Evolutionary conservation across 2,113 vertebrate species (phyloP).

Genomic region (Myiagra hebetior): DNA sequence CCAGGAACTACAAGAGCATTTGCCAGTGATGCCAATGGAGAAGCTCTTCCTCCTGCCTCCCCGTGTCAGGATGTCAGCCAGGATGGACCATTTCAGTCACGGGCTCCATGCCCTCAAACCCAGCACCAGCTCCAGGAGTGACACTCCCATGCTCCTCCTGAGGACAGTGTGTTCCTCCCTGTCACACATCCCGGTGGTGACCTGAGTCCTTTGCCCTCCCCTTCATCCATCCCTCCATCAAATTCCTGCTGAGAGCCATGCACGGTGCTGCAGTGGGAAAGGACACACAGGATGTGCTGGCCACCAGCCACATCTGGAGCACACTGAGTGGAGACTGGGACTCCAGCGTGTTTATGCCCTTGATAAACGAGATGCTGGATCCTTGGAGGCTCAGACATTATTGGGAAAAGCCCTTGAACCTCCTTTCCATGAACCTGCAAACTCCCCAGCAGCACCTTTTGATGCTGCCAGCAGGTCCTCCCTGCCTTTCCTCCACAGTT

Average conservation of each 20-base stretch:
- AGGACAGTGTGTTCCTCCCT: background rate
- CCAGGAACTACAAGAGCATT: background rate
- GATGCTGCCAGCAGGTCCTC: background rate
- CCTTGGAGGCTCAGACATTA: background rate
- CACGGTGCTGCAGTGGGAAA: background rate
- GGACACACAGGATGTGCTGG: background rate
- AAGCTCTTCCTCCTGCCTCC: background rate
- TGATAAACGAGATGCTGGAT: background rate
- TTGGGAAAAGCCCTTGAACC: background rate
- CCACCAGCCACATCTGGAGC: background rate
- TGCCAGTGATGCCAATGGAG: background rate
- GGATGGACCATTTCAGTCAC: background rate
- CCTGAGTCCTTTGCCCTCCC: background rate
- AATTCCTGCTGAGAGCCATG: accelerated
- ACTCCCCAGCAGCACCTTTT: background rate
- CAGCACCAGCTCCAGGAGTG: background rate
- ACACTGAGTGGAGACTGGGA: background rate
- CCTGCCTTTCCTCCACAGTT: no score
- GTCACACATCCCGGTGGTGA: background rate
- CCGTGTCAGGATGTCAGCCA: background rate
- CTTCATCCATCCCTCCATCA: background rate
- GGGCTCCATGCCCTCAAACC: background rate
- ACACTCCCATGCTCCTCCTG: accelerated
- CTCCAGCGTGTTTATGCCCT: accelerated
- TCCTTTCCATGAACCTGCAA: background rate